Evolutionary conservation across 2,113 vertebrate species (phyloP), one percentile per base, ranked within the genome.

Genomic region (Hippocampus mohnikei): DNA sequence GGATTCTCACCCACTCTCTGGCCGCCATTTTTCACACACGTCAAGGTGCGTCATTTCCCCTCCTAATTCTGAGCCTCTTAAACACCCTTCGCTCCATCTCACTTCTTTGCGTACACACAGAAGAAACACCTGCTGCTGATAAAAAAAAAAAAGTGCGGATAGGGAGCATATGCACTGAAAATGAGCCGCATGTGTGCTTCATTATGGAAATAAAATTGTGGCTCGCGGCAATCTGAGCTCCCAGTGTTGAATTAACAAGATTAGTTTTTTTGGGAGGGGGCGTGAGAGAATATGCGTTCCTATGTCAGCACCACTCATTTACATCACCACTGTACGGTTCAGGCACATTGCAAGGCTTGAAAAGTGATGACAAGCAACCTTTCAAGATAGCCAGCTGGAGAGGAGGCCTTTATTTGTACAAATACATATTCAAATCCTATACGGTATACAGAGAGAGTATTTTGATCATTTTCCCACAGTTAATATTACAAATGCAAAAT

Each of bases 71-170:
- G 7, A 21, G 20, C 50, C 52, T n/a, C 55, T 64, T 46, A 65
- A 62, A 81, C 84, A 71, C 67, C 65, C 79, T 48, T 72, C 65
- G 16, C 52, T 41, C 53, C 44, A 52, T 66, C 53, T 55, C 83
- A 66, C 8, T 75, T 53, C 33, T 37, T 37, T 37, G 33, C 33
- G 33, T 37, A 37, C 13, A 11, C 59, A 9, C 70, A 2, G 15
- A 48, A 48, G 46, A 23, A 78, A 75, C 84, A 88, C 79, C 77
- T 88, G 85, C 70, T 83, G 74, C 55, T 67, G 27, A 81, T 82
- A 69, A 81, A 75, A 82, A 72, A 68, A 53, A 68, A 69, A 66
- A 76, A 56, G 50, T 53, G 21, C 50, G 21, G 50, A 53, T 10
- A 75, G 76, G 78, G 29, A 76, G 68, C 63, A 72, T 71, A 67